phyloP scores from a whole-genome alignment of 2,888 invertebrate genomes.

The Himalopsyche anomala region DNA sequence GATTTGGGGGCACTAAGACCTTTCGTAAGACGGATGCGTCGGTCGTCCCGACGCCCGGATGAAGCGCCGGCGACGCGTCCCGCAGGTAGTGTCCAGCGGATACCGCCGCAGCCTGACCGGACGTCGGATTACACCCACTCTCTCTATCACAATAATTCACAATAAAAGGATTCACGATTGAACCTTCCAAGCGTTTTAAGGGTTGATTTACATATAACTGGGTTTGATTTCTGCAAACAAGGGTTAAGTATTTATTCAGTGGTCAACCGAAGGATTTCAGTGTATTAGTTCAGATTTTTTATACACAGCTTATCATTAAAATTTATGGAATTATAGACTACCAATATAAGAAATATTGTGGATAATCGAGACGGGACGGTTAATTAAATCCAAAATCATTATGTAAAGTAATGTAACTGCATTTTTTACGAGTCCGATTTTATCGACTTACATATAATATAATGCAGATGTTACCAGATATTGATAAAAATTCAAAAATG shows the following conservation, averaged over 20 bases:
- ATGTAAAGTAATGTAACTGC: no score
- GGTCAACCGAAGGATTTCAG: not conserved
- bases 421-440: no score
- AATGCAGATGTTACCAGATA: no score
- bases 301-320: no score
- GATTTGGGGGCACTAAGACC: not conserved
- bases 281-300: not conserved
- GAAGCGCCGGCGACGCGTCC: slow-evolving; percentile 9
- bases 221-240: slow-evolving; percentile 62
- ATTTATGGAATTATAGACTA: no score
- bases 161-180: slow-evolving; percentile 55
- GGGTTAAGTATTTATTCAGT: slow-evolving; percentile 59
- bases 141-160: slow-evolving; percentile 64
- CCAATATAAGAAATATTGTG: not conserved
- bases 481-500: no score
- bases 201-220: slow-evolving; percentile 59
- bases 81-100: slow-evolving; percentile 9
- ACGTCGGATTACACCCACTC: slow-evolving; percentile 52
- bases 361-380: not conserved
- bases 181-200: not conserved
- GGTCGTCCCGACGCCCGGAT: slow-evolving; percentile 10
- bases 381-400: no score
- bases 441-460: no score
- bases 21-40: not conserved
- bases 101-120: slow-evolving; percentile 48